These are phyloP conservation scores for Xerus rutilus DNA, from an alignment of 2,797 vertebrate species.

Conservation along the genomic window DNA sequence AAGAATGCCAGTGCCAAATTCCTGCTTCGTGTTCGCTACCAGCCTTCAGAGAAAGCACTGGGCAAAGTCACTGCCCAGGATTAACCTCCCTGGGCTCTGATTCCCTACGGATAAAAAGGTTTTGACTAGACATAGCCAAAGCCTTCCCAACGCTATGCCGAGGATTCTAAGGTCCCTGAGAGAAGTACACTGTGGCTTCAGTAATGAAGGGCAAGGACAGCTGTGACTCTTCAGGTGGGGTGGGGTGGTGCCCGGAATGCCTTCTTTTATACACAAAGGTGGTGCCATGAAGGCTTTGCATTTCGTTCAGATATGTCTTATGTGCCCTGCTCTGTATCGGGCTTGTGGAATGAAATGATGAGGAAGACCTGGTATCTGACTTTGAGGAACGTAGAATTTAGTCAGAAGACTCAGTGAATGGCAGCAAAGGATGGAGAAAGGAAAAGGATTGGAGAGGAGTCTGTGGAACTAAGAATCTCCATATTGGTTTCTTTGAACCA, in stretches of 20 bases:
- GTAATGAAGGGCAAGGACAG: neutral
- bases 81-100: neutral
- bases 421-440: neutral
- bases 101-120: neutral
- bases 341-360: neutral
- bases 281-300: no score
- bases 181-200: neutral
- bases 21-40: neutral
- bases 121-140: neutral
- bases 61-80: neutral
- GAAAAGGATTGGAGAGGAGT: neutral
- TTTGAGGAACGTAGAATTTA: neutral
- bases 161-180: neutral
- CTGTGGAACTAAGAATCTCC: neutral
- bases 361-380: neutral
- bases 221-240: neutral
- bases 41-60: neutral
- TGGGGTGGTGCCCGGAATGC: neutral
- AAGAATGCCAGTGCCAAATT: constrained; percentile 18
- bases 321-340: neutral
- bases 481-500: neutral
- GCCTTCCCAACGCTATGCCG: neutral
- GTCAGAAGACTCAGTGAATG: neutral
- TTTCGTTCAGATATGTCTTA: neutral
- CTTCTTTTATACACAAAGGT: neutral